Percentiles rank a stretch among this genome's conserved stretches.
phyloP scores from a whole-genome alignment of 1,140 invertebrate species.

The Pentalonia nigronervosa region DNA sequence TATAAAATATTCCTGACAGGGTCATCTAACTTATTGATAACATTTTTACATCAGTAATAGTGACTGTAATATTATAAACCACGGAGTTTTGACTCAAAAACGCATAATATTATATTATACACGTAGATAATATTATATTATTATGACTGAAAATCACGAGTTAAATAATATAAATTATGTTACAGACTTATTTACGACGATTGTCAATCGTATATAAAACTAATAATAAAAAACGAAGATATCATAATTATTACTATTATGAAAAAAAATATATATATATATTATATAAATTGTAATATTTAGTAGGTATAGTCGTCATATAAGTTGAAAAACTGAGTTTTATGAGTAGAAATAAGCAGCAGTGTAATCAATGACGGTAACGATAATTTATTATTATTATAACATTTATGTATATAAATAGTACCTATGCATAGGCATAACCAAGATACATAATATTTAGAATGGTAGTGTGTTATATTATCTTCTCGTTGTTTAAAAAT shows the following conservation, averaged over 20 bases:
- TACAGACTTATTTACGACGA: neutral
- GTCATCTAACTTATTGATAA: no score
- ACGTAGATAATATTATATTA: no score
- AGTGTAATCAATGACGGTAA: neutral
- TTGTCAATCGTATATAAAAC: neutral
- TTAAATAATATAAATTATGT: neutral
- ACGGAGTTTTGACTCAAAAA: neutral
- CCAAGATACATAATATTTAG: no score
- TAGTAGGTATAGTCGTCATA: no score
- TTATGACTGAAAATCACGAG: neutral
- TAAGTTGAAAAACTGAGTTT: no score
- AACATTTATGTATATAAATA: no score
- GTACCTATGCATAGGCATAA: neutral
- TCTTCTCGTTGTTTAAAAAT: no score
- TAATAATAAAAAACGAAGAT: neutral
- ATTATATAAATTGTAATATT: neutral
- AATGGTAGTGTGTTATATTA: no score
- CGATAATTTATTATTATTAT: neutral
- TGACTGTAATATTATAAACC: neutral
- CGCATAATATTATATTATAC: neutral
- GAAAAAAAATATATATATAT: neutral
- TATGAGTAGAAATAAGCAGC: no score
- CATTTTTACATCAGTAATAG: no score
- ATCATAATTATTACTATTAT: neutral
- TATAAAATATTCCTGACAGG: no score